Evolutionary conservation across 2,888 invertebrate species (phyloP).

Genomic region (Fabriciana adippe): DNA sequence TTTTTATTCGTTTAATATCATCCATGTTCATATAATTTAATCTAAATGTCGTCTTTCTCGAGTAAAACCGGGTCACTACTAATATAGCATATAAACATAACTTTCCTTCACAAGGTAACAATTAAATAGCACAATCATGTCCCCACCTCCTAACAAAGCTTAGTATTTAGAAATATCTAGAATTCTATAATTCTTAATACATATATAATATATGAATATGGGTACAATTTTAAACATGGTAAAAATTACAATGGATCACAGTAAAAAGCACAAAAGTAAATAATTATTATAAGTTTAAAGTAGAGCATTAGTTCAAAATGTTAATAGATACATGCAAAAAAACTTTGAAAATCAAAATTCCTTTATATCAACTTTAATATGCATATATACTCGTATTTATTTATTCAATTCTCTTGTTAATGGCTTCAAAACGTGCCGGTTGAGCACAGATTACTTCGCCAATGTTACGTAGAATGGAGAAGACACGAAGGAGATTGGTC

Average conservation of each 20-base stretch:
- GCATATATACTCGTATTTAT: too few relatives aligned
- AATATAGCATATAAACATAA: constrained; percentile 37
- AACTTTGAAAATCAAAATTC: too few relatives aligned
- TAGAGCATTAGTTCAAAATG: constrained; percentile 1
- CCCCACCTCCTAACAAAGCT: constrained; percentile 71
- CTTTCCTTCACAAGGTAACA: constrained; percentile 63
- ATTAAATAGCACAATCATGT: constrained; percentile 70
- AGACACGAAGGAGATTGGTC: too few relatives aligned
- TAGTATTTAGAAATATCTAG: constrained; percentile 43
- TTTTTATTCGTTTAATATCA: background rate
- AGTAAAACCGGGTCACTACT: constrained; percentile 1
- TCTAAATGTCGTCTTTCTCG: background rate
- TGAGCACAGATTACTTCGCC: too few relatives aligned
- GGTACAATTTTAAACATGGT: constrained; percentile 7
- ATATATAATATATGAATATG: background rate
- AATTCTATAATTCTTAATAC: constrained; percentile 5
- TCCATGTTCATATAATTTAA: background rate
- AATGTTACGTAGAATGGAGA: too few relatives aligned
- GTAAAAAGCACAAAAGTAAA: too few relatives aligned
- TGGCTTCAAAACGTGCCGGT: too few relatives aligned
- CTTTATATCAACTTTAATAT: too few relatives aligned
- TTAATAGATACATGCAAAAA: background rate
- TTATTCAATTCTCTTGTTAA: too few relatives aligned
- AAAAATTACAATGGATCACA: background rate
- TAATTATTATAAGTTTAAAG: constrained; percentile 5